A percentile compares a stretch with the other conserved stretches of the same genome.
phyloP scores from a whole-genome alignment of 2,113 vertebrate species.

The Cyrtonyx montezumae region DNA sequence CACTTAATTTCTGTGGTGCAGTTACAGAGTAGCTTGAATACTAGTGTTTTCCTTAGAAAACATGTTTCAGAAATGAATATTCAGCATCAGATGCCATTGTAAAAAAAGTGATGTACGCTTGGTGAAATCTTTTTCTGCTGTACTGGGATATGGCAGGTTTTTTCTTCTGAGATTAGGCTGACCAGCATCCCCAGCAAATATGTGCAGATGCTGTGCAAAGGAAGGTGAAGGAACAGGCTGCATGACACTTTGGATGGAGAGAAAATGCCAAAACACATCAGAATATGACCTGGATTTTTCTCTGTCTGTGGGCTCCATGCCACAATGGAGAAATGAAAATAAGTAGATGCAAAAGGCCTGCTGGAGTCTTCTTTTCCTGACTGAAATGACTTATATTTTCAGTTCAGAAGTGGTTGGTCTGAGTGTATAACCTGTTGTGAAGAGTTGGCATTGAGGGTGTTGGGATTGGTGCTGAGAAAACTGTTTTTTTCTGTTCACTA shows the following conservation, averaged over 20 bases:
- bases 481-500: background rate
- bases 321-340: background rate
- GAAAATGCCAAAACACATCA: background rate
- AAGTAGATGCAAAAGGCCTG: background rate
- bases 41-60: background rate
- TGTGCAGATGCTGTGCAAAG: background rate
- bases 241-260: background rate
- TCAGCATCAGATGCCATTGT: background rate
- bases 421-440: background rate
- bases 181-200: background rate
- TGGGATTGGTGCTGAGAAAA: accelerated
- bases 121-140: background rate
- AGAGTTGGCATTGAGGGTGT: background rate
- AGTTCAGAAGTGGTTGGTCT: background rate
- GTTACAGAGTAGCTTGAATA: background rate
- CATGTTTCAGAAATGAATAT: background rate
- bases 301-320: background rate
- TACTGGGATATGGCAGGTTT: background rate
- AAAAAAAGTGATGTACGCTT: background rate
- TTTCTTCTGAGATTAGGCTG: background rate
- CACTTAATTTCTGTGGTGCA: background rate
- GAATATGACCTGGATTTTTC: background rate
- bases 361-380: background rate
- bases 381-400: background rate
- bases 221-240: background rate